A percentile compares a stretch with the other conserved stretches of the same genome.
phyloP scores from a whole-genome alignment of 2,888 invertebrate genomes.

The Cephus rjabovi region DNA sequence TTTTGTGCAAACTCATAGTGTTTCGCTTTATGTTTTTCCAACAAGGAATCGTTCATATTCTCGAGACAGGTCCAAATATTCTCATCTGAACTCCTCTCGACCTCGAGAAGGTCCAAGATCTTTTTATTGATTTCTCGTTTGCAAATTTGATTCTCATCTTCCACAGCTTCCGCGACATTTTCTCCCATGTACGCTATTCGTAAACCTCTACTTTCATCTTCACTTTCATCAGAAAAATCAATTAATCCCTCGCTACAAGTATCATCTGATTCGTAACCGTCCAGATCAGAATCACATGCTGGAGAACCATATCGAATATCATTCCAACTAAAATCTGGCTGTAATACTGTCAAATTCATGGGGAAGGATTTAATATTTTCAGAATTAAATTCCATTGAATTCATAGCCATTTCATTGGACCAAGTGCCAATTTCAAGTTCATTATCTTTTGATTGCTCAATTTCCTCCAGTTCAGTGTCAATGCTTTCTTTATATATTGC shows the following conservation, averaged over 20 bases:
- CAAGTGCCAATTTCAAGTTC: constrained; percentile 90
- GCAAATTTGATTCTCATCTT: constrained; percentile 66
- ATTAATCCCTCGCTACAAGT: constrained; percentile 65
- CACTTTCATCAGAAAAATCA: constrained; percentile 66
- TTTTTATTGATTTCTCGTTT: constrained; percentile 56
- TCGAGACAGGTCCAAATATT: constrained; percentile 42
- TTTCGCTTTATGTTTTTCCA: constrained; percentile 55
- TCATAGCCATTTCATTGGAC: constrained; percentile 88
- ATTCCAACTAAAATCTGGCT: constrained; percentile 52
- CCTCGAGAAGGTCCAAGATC: constrained; percentile 53
- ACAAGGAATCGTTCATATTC: constrained; percentile 39
- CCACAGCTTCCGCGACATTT: constrained; percentile 87
- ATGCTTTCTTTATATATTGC: constrained; percentile 21
- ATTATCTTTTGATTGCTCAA: constrained; percentile 53
- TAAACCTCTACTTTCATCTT: constrained; percentile 71
- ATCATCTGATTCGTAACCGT: constrained; percentile 69
- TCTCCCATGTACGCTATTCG: constrained; percentile 86
- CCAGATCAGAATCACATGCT: constrained; percentile 66
- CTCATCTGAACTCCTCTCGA: constrained; percentile 50
- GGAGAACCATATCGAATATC: constrained; percentile 71
- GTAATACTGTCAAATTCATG: constrained; percentile 62
- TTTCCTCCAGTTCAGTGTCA: constrained; percentile 12
- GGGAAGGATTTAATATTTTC: constrained; percentile 53
- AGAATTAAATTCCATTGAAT: constrained; percentile 40
- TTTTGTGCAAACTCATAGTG: constrained; percentile 61